Evolutionary conservation across 2,113 vertebrate species (phyloP), one percentile per base, ranked within the genome.

Genomic region (Clarias batrachus): DNA sequence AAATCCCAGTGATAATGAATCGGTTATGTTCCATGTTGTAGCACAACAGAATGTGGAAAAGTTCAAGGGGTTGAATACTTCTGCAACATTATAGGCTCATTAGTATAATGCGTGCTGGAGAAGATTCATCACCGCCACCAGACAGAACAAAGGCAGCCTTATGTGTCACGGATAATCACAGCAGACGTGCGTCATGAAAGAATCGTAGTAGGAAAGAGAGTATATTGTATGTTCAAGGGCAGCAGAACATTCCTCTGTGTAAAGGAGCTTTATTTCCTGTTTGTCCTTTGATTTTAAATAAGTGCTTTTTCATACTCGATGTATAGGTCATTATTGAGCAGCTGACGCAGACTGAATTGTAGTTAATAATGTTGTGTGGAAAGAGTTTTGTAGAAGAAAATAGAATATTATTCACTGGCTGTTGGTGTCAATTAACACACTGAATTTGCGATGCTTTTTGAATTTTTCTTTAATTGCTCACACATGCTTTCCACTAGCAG

Each of bases 91-190:
- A 9, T 56, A 56, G 74, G 60, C 27, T 57, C n/a, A 85, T 63
- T 79, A 78, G 27, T 66, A 19, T 79, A 54, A 52, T 79, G n/a
- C 68, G 25, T 77, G 17, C 74, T 16, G 62, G 37, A 48, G 62
- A 79, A 6, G 63, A 56, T 23, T 37, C 62, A 66, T 79, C 48
- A 33, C 48, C 33, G 30, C 19, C 11, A 12, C 25, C 6, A 74
- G 4, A 21, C 21, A 6, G 83, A 84, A 74, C 70, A 84, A 84
- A 59, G 83, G 59, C 70, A 16, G 27, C 70, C 27, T 74, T 84
- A 27, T 74, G 30, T 10, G 70, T 62, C 83, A 41, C 7, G 56
- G 23, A 62, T 60, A 73, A 74, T 74, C 30, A 3, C 68, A 17
- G 68, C 7, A 41, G 54, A 73, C 30, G n/a, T 74, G 68, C 70